A percentile compares a stretch with the other conserved stretches of the same genome.
Conservation (phyloP, 2,888 invertebrate genomes). For the Terebella lapidaria region DNA sequence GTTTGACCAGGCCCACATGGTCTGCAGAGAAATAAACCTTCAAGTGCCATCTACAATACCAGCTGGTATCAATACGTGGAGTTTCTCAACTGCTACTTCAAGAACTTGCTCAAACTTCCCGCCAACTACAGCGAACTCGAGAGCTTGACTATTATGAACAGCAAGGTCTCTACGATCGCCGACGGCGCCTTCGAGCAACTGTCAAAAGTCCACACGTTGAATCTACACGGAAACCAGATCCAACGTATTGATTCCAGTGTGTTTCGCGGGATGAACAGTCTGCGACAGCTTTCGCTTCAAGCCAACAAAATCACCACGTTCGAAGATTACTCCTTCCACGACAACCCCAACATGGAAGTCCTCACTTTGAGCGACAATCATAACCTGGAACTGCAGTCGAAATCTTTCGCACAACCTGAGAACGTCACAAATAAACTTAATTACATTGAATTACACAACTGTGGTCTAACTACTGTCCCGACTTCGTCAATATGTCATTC, state of each 20-base stretch:
- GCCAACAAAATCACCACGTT: background rate
- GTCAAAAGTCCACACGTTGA: background rate
- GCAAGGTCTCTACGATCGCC: background rate
- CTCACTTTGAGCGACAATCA: background rate
- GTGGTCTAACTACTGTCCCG: background rate
- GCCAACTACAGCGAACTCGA: background rate
- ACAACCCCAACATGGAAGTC: background rate
- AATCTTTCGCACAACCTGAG: background rate
- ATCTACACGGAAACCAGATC: background rate
- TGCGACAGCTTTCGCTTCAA: background rate
- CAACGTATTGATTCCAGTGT: background rate
- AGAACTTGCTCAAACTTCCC: background rate
- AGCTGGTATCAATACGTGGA: background rate
- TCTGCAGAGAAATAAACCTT: background rate
- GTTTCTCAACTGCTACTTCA: background rate
- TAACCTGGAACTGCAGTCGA: background rate
- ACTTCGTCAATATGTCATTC: background rate
- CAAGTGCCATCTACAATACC: too few species aligned
- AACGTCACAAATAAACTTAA: background rate
- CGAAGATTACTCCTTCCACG: background rate
- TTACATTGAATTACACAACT: background rate
- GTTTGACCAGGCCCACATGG: background rate
- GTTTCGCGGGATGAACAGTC: background rate
- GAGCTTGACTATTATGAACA: background rate
- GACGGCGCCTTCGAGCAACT: background rate